Percentiles rank a stretch among this genome's conserved stretches.
Evolutionary conservation across 2,797 vertebrate genomes (phyloP).

Genomic region (Coreius guichenoti): DNA sequence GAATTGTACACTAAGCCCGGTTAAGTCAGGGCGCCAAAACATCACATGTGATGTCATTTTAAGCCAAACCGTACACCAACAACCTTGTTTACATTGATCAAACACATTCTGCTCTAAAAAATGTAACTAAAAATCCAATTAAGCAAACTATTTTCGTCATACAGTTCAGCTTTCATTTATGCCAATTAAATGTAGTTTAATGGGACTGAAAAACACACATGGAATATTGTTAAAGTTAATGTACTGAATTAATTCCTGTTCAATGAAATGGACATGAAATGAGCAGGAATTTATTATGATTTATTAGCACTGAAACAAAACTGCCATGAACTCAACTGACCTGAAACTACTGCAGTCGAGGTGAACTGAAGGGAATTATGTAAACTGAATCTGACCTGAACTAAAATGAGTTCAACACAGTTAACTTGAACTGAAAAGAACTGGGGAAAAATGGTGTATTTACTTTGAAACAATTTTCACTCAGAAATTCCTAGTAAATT

Average conservation of each 20-base stretch:
- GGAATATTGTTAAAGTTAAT: slow-evolving; percentile 1
- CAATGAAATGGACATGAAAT: background rate
- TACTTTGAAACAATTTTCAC: background rate
- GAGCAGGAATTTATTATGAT: background rate
- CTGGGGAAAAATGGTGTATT: background rate
- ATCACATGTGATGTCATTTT: background rate
- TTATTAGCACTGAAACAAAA: slow-evolving; percentile 10
- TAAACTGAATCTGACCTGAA: background rate
- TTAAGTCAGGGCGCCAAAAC: background rate
- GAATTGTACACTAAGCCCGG: slow-evolving; percentile 8
- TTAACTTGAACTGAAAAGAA: background rate
- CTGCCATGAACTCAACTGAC: background rate
- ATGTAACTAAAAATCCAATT: background rate
- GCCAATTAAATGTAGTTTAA: background rate
- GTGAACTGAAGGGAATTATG: background rate
- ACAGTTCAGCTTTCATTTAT: background rate
- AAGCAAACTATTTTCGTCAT: background rate
- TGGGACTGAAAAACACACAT: background rate
- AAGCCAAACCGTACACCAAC: background rate
- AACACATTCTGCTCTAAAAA: background rate
- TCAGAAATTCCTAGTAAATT: background rate
- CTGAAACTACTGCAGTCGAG: background rate
- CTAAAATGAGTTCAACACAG: background rate
- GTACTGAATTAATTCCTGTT: slow-evolving; percentile 21
- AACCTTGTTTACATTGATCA: background rate